Evolutionary conservation across 2,888 invertebrate species (phyloP).

Genomic region (Coelinius sp.): DNA sequence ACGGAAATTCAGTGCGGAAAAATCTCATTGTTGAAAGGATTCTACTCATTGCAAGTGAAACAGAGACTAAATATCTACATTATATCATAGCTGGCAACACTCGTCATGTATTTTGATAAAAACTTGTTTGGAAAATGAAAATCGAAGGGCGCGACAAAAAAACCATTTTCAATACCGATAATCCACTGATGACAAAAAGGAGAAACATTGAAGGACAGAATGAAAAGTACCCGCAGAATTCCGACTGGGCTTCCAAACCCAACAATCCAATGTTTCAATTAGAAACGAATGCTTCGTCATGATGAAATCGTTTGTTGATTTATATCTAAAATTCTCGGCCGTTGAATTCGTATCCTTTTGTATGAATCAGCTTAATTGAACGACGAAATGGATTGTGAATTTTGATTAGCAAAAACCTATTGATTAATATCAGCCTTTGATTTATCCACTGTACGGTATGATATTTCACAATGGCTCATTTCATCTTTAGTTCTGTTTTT

Average conservation of each 20-base stretch:
- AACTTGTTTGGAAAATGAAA: background rate
- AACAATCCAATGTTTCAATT: slow-evolving; percentile 18
- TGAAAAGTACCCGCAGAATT: slow-evolving; percentile 23
- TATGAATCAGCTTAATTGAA: slow-evolving; percentile 33
- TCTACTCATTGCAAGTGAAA: background rate
- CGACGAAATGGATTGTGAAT: background rate
- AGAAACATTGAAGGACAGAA: slow-evolving; percentile 2
- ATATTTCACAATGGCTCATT: background rate
- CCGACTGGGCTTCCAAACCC: slow-evolving; percentile 4
- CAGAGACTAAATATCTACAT: background rate
- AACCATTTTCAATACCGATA: background rate
- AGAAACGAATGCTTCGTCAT: slow-evolving; percentile 15
- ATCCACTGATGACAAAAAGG: slow-evolving; percentile 1
- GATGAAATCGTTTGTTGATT: slow-evolving; percentile 37
- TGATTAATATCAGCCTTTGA: background rate
- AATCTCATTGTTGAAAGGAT: background rate
- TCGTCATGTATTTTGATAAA: background rate
- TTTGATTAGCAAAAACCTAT: slow-evolving; percentile 3
- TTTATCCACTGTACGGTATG: background rate
- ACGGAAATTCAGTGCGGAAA: background rate
- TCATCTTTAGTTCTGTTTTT: background rate
- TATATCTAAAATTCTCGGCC: slow-evolving; percentile 9
- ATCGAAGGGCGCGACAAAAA: background rate
- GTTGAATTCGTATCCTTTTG: slow-evolving; percentile 15
- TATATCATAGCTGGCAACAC: background rate